Conservation (phyloP, 2,888 invertebrate genomes). For the Gastrophysa polygoni region DNA sequence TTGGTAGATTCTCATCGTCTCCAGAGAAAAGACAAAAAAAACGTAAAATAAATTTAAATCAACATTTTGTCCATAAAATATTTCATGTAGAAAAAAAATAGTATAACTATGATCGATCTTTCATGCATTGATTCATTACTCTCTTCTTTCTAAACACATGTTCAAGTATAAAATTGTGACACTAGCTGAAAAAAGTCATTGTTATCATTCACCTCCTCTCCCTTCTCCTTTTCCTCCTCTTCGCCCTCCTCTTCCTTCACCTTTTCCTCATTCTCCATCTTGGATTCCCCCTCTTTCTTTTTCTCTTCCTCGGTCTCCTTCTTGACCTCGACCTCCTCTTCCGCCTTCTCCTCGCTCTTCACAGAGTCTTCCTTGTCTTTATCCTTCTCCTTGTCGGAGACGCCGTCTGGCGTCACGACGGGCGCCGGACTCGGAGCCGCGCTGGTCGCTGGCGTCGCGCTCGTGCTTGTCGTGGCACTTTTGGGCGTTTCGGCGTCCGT, state of each 20-base stretch:
- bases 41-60: too few species aligned
- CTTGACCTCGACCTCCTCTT: constrained; percentile 30
- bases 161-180: too few species aligned
- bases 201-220: constrained; percentile 66
- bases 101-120: too few species aligned
- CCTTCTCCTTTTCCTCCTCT: constrained; percentile 52
- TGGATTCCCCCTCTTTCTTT: constrained; percentile 26
- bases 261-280: constrained; percentile 16
- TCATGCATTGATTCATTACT: too few species aligned
- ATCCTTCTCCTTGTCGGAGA: constrained; percentile 50
- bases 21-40: too few species aligned
- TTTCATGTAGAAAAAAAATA: too few species aligned
- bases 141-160: too few species aligned
- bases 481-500: constrained; percentile 58
- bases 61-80: too few species aligned
- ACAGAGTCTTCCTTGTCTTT: too few species aligned
- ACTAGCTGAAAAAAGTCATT: too few species aligned
- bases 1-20: too few species aligned
- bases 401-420: constrained; percentile 52
- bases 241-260: constrained; percentile 45
- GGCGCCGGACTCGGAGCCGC: constrained; percentile 79
- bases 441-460: constrained; percentile 70
- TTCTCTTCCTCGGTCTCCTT: constrained; percentile 6
- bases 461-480: constrained; percentile 66
- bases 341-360: constrained; percentile 42